These are phyloP conservation scores for Apotomis turbidana DNA, from an alignment of 2,888 invertebrate species.

Conservation along the genomic window DNA sequence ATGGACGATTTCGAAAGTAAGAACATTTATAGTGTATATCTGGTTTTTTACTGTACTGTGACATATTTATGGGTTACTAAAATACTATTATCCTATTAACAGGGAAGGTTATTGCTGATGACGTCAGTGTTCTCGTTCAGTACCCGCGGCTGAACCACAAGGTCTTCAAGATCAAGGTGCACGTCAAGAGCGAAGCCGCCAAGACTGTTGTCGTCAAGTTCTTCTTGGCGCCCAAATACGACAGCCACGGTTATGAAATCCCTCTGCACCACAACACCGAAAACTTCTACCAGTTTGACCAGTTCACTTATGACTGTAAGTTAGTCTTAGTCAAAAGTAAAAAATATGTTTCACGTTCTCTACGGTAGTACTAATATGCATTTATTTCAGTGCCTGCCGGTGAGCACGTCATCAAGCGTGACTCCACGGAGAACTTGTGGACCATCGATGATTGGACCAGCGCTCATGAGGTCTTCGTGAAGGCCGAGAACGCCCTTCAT, in stretches of 20 bases:
- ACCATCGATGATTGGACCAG: conserved; percentile 81
- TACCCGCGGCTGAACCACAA: conserved; percentile 89
- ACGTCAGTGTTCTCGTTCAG: conserved; percentile 82
- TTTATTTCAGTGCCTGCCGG: conserved; percentile 68
- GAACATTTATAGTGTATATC: conserved; percentile 14
- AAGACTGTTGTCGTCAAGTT: conserved; percentile 83
- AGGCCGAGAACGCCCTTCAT: conserved; percentile 74
- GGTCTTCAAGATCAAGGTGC: conserved; percentile 85
- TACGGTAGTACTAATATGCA: conserved; percentile 17
- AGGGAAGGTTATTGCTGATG: conserved; percentile 63
- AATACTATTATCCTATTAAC: conserved; percentile 34
- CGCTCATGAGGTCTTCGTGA: conserved; percentile 71
- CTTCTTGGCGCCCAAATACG: conserved; percentile 88
- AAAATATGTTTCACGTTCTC: too few species aligned
- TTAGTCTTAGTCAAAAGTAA: background rate
- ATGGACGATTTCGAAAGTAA: conserved; percentile 74
- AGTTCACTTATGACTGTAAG: conserved; percentile 81
- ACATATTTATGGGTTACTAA: background rate
- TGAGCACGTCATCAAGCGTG: conserved; percentile 77
- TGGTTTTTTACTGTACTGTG: too few species aligned
- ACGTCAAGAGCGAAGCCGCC: conserved; percentile 83
- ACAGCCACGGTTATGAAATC: conserved; percentile 79
- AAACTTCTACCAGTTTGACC: conserved; percentile 85
- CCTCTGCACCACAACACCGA: conserved; percentile 80
- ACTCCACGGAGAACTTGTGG: conserved; percentile 84